Evolutionary conservation across 2,888 invertebrate genomes (phyloP), one percentile per base, ranked within the genome.

Genomic region (Cerceris ruficornis): DNA sequence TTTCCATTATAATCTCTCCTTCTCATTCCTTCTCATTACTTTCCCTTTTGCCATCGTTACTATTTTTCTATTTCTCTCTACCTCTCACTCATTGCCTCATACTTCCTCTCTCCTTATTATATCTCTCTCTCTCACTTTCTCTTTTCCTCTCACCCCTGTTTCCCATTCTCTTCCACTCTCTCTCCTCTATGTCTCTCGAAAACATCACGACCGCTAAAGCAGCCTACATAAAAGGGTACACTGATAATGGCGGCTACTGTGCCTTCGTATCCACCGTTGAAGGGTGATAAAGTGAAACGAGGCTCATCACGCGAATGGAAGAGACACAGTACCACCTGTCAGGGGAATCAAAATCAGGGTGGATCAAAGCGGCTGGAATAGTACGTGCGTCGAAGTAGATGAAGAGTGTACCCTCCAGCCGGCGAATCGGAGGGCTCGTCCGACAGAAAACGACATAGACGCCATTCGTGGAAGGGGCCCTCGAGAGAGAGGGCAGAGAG

Each of bases 241-340:
- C 55, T 41, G 69, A 77, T 81, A 71, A 76, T 79, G 66, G 61
- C 72, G 66, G 69, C 70, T 60, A 54, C 72, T 59, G 65, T 58
- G 58, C 54, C 39, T 64, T 59, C 70, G 64, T 41, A 42, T 66
- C 50, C 54, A 71, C 57, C 69, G 67, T 69, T 57, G 82, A 62
- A 50, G 75, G 73, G 77, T 75, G 82, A 84, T 84, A 84, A 84
- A 84, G 77, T 67, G 75, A 84, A 84, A 84, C 82, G 84, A 78
- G 77, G 70, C 80, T 82, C 84, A 80, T 84, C 84, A 78, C 71
- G 70, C 75, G 84, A 84, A 82, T 84, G 82, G 82, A 75, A 60
- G 75, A 75, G 75, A 77, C 79, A 66, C 65, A 67, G 60, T 55
- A 61, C 69, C 67, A 81, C 76, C 75, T 81, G 82, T 74, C 75